Percentiles rank a stretch among this genome's conserved stretches.
Conservation (phyloP, 37 sponge, comb jelly and placozoan species). For the Agelas oroides region DNA sequence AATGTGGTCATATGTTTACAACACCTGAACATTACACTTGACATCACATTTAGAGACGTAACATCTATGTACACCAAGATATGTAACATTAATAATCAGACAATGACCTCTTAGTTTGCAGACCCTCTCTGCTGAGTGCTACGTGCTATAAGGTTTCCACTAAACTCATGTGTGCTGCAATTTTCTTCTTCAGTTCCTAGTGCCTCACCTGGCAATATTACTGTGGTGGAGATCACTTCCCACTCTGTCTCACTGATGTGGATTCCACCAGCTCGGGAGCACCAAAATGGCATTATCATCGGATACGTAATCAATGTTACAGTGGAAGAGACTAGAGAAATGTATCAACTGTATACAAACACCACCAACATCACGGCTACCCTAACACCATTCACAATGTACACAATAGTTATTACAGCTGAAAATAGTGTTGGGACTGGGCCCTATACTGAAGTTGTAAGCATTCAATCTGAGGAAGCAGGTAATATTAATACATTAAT, state of each 20-base stretch:
- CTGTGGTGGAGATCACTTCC: not conserved
- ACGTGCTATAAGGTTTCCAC: not conserved
- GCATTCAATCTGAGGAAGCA: conserved; percentile 14
- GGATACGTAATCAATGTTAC: conserved; percentile 5
- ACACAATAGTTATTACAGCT: conserved; percentile 36
- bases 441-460: conserved; percentile 14
- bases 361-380: not conserved
- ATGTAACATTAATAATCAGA: too few relatives aligned
- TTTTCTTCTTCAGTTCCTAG: too few relatives aligned
- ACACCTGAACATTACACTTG: too few relatives aligned
- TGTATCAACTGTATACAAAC: not conserved
- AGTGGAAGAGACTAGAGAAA: not conserved
- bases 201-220: not conserved
- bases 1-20: too few relatives aligned
- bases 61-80: too few relatives aligned
- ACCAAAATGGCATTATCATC: not conserved
- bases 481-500: conserved; percentile 10
- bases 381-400: conserved; percentile 39
- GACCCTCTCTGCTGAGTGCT: too few relatives aligned
- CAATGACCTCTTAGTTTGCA: too few relatives aligned
- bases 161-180: not conserved
- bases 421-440: conserved; percentile 18
- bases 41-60: too few relatives aligned
- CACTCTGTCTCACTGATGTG: not conserved
- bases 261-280: not conserved